Evolutionary conservation across 1,140 invertebrate species (phyloP).

Genomic region (Epicauta chinensis): DNA sequence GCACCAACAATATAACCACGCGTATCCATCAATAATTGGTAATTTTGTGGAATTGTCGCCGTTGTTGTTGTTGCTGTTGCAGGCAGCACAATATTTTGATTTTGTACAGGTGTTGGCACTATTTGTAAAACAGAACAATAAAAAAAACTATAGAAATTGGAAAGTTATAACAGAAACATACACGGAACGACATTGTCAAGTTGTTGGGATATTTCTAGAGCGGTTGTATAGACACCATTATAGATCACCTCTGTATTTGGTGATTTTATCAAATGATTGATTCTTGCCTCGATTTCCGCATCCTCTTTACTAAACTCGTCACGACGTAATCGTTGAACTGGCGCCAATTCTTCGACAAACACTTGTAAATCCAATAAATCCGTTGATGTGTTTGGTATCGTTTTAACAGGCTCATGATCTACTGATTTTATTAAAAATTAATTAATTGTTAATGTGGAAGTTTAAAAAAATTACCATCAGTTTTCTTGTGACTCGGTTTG

Average conservation of each 20-base stretch:
- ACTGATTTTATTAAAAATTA: not conserved
- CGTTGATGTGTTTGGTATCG: constrained; percentile 23
- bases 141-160: not conserved
- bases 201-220: constrained; percentile 29
- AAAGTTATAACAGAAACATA: not conserved
- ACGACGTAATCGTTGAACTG: constrained; percentile 22
- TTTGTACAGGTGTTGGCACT: not conserved
- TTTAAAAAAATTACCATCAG: constrained; percentile 29
- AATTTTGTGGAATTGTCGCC: constrained; percentile 16
- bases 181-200: not conserved
- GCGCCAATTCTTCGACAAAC: constrained; percentile 30
- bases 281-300: constrained; percentile 8
- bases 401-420: constrained; percentile 5
- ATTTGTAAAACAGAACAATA: not conserved
- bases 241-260: constrained; percentile 27
- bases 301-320: constrained; percentile 23
- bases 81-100: constrained; percentile 7
- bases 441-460: not conserved
- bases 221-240: constrained; percentile 23
- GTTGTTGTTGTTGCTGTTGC: constrained; percentile 19
- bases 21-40: constrained; percentile 50
- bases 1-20: constrained; percentile 46
- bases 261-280: not conserved
- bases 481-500: constrained; percentile 34
- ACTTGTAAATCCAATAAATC: constrained; percentile 33